phyloP scores from a whole-genome alignment of 2,797 vertebrate species.

The Cyclura pinguis region DNA sequence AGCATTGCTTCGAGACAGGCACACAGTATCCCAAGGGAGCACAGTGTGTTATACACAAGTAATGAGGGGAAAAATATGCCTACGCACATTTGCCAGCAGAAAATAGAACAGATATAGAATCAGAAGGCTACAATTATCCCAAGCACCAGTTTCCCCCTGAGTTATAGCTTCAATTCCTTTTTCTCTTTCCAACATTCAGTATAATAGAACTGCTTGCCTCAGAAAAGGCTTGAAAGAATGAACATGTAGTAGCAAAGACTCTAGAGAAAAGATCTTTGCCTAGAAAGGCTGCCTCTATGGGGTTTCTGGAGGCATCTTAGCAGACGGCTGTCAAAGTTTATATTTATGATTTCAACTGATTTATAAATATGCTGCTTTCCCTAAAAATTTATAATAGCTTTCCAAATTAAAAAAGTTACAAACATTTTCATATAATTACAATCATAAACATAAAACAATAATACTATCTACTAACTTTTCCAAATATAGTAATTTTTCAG shows the following conservation, averaged over 20 bases:
- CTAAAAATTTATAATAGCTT: not conserved
- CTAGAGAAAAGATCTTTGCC: not conserved
- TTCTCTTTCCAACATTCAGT: conserved; percentile 1
- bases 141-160: not conserved
- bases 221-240: conserved; percentile 14
- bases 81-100: not conserved
- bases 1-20: conserved; percentile 9
- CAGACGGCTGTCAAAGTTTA: not conserved
- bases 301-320: not conserved
- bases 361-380: not conserved
- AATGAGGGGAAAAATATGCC: conserved; percentile 14
- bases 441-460: not conserved
- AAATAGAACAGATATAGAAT: not conserved
- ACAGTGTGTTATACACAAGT: not conserved
- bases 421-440: not conserved
- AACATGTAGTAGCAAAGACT: conserved; percentile 17
- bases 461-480: not conserved
- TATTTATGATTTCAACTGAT: not conserved
- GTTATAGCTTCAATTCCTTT: conserved; percentile 18
- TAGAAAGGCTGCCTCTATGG: not conserved
- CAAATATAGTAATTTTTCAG: not conserved
- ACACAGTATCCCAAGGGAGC: not conserved
- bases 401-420: not conserved
- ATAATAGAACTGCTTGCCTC: not conserved
- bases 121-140: conserved; percentile 18